Percentiles rank a stretch among this genome's conserved stretches.
Conservation (phyloP, 1,140 invertebrate species). For the Musca domestica region DNA sequence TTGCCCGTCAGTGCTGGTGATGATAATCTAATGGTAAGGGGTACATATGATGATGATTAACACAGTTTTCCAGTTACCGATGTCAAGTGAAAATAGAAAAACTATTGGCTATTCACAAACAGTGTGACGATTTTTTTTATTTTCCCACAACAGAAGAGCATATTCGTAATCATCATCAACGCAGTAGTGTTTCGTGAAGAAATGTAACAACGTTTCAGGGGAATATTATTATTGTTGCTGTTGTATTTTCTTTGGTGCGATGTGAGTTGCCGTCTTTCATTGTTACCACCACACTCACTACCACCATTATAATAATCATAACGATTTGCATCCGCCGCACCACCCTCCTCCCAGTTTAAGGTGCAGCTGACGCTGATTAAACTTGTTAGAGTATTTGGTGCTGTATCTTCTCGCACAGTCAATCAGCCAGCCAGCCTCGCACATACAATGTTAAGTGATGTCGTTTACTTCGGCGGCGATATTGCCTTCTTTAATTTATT, state of each 20-base stretch:
- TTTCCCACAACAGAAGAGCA: no score
- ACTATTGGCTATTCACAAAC: no score
- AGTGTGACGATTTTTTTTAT: no score
- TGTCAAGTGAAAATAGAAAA: no score
- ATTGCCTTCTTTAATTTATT: background rate
- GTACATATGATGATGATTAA: background rate
- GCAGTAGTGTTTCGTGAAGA: no score
- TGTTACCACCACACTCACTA: background rate
- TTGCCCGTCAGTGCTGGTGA: conserved; percentile 47
- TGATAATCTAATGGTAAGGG: conserved; percentile 20
- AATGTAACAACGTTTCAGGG: no score
- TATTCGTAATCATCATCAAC: no score
- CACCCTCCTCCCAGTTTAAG: conserved; percentile 27
- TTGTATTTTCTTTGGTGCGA: no score
- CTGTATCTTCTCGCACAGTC: background rate
- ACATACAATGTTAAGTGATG: no score
- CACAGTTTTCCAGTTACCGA: no score
- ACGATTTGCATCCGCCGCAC: conserved; percentile 3
- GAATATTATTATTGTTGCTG: no score
- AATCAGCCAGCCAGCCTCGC: no score
- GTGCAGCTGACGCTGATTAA: conserved; percentile 36
- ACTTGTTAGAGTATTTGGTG: conserved; percentile 25
- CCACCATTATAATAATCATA: background rate
- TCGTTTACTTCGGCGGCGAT: background rate
- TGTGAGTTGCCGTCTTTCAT: background rate